These are phyloP conservation scores for Dicycla oo DNA, from an alignment of 2,888 invertebrate species.

Conservation along the genomic window DNA sequence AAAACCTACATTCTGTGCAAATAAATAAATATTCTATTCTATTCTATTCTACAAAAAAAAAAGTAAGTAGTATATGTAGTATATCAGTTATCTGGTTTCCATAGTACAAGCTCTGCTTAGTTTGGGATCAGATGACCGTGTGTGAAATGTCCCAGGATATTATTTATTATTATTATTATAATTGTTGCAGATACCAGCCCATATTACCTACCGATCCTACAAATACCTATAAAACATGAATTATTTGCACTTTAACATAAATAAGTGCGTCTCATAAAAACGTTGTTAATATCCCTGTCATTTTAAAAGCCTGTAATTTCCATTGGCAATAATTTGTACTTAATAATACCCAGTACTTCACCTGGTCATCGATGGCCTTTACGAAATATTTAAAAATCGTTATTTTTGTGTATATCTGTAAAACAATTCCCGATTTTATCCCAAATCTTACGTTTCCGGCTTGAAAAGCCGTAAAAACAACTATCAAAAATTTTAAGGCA, in stretches of 20 bases:
- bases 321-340: constrained; percentile 19
- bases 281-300: constrained; percentile 18
- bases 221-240: constrained; percentile 1
- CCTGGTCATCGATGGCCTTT: neutral
- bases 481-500: constrained; percentile 51
- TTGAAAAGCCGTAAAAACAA: constrained; percentile 47
- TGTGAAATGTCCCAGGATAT: too few species aligned
- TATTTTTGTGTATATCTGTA: neutral
- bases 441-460: constrained; percentile 55
- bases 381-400: neutral
- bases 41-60: too few species aligned
- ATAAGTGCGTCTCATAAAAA: constrained; percentile 30
- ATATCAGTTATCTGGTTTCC: too few species aligned
- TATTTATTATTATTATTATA: too few species aligned
- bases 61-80: too few species aligned
- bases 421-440: constrained; percentile 10
- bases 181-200: too few species aligned
- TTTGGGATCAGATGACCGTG: too few species aligned
- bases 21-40: too few species aligned
- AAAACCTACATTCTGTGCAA: too few species aligned
- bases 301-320: constrained; percentile 39
- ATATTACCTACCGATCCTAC: too few species aligned
- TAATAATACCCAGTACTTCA: constrained; percentile 7
- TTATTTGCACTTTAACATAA: constrained; percentile 16
- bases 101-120: too few species aligned